These are phyloP conservation scores for Papilio glaucus DNA, from an alignment of 1,140 invertebrate species.

Conservation along the genomic window DNA sequence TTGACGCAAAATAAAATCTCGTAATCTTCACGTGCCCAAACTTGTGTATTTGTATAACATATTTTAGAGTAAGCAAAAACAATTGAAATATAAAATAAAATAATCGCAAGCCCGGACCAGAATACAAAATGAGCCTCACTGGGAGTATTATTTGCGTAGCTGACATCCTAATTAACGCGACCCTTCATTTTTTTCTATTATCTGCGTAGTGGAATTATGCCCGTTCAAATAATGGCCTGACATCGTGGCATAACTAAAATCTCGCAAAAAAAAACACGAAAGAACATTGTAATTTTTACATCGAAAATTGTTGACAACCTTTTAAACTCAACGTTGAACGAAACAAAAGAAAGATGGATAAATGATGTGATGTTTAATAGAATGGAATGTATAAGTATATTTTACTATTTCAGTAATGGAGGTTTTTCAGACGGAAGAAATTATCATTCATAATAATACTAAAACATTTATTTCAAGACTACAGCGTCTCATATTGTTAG, in stretches of 20 bases:
- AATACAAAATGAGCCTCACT: conserved; percentile 69
- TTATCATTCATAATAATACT: too few species aligned
- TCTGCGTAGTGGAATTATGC: conserved; percentile 55
- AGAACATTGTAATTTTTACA: conserved; percentile 42
- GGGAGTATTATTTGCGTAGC: conserved; percentile 74
- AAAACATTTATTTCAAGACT: too few species aligned
- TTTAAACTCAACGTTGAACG: not conserved
- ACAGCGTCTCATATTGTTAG: too few species aligned
- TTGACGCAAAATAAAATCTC: too few species aligned
- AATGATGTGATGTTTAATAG: not conserved
- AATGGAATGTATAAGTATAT: not conserved
- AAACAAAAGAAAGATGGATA: not conserved
- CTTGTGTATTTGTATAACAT: not conserved
- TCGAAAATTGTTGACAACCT: conserved; percentile 26
- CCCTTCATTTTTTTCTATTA: conserved; percentile 60
- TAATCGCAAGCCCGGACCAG: conserved; percentile 56
- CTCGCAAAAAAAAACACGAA: conserved; percentile 50
- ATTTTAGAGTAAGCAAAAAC: conserved; percentile 3
- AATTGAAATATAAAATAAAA: conserved; percentile 43
- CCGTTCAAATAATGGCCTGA: conserved; percentile 56
- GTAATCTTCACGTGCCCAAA: too few species aligned
- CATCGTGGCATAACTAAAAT: conserved; percentile 49
- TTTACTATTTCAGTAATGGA: too few species aligned
- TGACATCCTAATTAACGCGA: conserved; percentile 76
- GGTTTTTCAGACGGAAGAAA: too few species aligned